Percentiles rank a stretch among this genome's conserved stretches.
Evolutionary conservation across 2,113 vertebrate species (phyloP).

Genomic region (Lophochroa leadbeateri): DNA sequence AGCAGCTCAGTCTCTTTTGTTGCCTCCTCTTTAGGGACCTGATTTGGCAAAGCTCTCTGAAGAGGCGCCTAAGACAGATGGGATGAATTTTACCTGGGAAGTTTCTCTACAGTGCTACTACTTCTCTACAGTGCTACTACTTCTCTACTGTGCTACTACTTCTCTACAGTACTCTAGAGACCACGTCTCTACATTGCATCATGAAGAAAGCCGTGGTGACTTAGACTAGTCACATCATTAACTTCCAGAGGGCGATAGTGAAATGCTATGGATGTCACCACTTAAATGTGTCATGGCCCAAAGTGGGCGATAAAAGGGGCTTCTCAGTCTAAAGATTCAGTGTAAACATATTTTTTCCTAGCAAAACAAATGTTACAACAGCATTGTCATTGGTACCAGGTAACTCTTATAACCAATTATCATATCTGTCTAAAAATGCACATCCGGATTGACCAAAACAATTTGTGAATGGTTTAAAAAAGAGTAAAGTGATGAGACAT

Average conservation of each 20-base stretch:
- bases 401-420: not conserved
- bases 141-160: not conserved
- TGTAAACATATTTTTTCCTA: not conserved
- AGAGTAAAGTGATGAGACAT: not conserved
- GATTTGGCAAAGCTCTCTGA: not conserved
- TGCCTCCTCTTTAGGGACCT: not conserved
- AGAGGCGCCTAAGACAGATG: not conserved
- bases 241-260: not conserved
- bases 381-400: fast-evolving
- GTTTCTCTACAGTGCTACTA: not conserved
- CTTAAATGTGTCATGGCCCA: not conserved
- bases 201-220: not conserved
- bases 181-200: not conserved
- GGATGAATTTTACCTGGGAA: not conserved
- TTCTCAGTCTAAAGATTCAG: not conserved
- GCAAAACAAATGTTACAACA: not conserved
- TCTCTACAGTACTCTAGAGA: not conserved
- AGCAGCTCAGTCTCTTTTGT: not conserved
- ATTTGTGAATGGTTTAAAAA: not conserved
- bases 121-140: not conserved
- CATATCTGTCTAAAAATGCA: not conserved
- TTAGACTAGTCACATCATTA: not conserved
- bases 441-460: not conserved
- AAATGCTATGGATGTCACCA: not conserved
- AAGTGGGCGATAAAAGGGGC: not conserved